Evolutionary conservation across 2,797 vertebrate genomes (phyloP).

Genomic region (Lutra lutra): DNA sequence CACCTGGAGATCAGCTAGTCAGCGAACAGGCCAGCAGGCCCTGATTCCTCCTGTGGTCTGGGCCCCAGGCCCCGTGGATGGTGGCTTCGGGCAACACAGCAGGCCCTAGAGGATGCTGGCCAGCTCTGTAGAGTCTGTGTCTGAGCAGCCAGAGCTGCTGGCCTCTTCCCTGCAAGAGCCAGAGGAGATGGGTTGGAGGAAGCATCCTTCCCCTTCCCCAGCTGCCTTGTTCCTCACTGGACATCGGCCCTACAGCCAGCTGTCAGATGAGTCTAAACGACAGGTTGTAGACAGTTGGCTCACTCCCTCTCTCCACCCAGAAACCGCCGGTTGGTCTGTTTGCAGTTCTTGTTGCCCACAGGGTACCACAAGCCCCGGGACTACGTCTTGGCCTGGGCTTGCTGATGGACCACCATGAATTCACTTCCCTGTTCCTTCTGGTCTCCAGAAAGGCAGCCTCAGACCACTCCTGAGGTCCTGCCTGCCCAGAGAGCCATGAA

Average conservation of each 20-base stretch:
- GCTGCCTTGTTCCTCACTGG: neutral
- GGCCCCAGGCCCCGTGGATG: slow-evolving; percentile 58
- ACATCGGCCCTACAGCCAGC: neutral
- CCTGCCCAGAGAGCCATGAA: neutral
- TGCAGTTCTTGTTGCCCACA: neutral
- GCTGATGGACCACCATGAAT: neutral
- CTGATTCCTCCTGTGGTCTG: neutral
- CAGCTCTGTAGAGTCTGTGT: slow-evolving; percentile 91
- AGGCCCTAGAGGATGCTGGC: slow-evolving; percentile 85
- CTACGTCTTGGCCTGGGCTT: neutral
- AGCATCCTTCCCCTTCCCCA: neutral
- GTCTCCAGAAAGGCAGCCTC: neutral
- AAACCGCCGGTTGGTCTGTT: neutral
- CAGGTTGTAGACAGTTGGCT: neutral
- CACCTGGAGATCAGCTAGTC: slow-evolving; percentile 59
- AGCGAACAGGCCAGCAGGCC: neutral
- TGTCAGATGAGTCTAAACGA: neutral
- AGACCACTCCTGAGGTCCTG: neutral
- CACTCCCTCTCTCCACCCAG: neutral
- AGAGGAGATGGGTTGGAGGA: neutral
- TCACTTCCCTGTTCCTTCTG: neutral
- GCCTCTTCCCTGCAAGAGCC: slow-evolving; percentile 80
- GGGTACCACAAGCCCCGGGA: neutral
- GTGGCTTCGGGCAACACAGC: neutral
- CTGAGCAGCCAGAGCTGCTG: slow-evolving; percentile 89